phyloP scores from a whole-genome alignment of 2,113 vertebrate genomes.

The Hepsetus odoe region DNA sequence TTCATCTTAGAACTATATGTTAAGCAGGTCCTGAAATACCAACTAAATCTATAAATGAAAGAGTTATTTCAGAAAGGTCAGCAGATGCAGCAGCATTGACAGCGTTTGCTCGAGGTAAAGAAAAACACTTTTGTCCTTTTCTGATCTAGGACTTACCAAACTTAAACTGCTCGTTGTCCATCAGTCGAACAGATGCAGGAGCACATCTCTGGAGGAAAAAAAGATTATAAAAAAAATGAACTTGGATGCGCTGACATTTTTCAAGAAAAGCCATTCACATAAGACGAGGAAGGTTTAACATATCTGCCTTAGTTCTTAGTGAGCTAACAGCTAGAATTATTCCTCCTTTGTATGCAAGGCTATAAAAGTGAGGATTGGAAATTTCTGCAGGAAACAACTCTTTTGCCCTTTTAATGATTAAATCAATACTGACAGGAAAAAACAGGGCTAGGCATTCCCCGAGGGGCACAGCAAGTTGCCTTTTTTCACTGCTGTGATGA shows the following conservation, averaged over 20 bases:
- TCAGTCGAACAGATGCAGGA: slow-evolving; percentile 95
- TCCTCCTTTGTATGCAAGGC: background rate
- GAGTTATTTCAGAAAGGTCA: too few relatives aligned
- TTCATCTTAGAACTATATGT: too few relatives aligned
- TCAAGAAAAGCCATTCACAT: background rate
- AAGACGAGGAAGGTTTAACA: too few relatives aligned
- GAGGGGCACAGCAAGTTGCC: background rate
- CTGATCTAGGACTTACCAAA: slow-evolving; percentile 84
- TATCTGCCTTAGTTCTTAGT: too few relatives aligned
- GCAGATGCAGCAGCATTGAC: too few relatives aligned
- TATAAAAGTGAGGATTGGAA: background rate
- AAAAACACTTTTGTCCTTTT: background rate
- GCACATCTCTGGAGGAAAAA: slow-evolving; percentile 86
- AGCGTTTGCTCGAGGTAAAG: background rate
- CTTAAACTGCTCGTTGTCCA: slow-evolving; percentile 96
- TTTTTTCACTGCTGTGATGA: slow-evolving; percentile 14
- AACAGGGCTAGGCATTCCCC: background rate
- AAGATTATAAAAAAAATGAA: background rate
- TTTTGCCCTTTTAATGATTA: slow-evolving; percentile 30
- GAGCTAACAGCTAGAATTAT: background rate
- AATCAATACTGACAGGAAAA: slow-evolving; percentile 38
- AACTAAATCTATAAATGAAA: too few relatives aligned
- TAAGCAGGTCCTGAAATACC: too few relatives aligned
- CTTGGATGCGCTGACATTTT: background rate
- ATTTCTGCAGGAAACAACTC: background rate